Base-by-base conservation (phyloP, 2,797 vertebrate genomes). In the Orientallactaga sibirica region DNA sequence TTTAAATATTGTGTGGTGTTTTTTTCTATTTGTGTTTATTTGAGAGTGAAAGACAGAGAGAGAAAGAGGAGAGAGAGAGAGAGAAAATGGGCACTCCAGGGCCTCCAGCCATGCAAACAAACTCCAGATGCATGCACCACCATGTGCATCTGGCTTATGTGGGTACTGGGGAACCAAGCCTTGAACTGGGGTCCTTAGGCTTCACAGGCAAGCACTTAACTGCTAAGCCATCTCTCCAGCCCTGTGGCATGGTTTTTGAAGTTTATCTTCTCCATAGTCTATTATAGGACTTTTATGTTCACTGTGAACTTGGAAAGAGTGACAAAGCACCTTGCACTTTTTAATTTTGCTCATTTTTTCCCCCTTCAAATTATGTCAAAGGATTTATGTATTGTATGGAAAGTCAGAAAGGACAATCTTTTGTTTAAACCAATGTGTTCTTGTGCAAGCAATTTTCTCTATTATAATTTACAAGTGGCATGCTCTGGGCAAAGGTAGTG, bases 281-380 rank as follows among this genome's bases (percentile, higher is more conserved):
- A 62, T 84, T 41, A 71, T 68, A 87, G 29, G 16, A 88, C 83
- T 90, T 83, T 92, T 76, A 55, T 74, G 20, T 76, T 80, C 25
- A 52, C 19, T 74, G 4, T 93, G 86, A 79, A 22, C 91, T 95
- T 95, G 29, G 68, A 83, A 74, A 93, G 84, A 96, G 64, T 78
- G 25, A 91, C 19, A 83, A 94, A 91, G 11, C 48, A 61, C 58
- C 18, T 83, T 86, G 2, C 4, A 73, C 24, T 94, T 78, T 92
- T 90, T 70, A 14, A 20, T 70, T 79, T 62, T 70, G 9, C 70
- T 87, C 3, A 55, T 87, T 80, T 77, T 43, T 61, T 27, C 4
- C 22, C 22, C 7, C 27, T 48, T 14, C 64, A 9, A 73, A 70
- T 48, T 74, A 77, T 1, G 43, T 27, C 55, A 79, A 71, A 88